Percentiles rank a stretch among this genome's conserved stretches.
Conservation (phyloP, 2,113 vertebrate species). For the Parus major region DNA sequence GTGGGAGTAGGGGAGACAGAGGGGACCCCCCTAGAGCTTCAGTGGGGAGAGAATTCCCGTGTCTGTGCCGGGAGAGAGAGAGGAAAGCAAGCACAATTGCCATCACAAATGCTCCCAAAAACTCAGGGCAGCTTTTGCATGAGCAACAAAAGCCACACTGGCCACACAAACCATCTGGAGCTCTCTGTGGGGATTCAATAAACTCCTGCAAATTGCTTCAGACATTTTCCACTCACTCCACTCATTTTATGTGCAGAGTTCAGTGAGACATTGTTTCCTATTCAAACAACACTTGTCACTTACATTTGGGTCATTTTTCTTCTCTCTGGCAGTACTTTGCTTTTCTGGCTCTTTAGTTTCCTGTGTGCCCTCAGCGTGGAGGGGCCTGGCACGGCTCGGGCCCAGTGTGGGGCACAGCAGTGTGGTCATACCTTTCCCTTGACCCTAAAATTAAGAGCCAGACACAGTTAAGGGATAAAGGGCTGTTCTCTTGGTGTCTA, state of each 20-base stretch:
- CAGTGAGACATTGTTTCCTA: background rate
- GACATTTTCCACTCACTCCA: constrained; percentile 10
- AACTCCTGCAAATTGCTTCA: constrained; percentile 42
- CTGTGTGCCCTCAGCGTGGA: rapidly evolving
- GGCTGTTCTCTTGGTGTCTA: background rate
- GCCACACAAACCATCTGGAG: constrained; percentile 45
- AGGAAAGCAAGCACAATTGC: background rate
- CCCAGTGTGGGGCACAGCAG: background rate
- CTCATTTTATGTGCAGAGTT: constrained; percentile 26
- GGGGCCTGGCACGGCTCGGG: background rate
- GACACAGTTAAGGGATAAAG: background rate
- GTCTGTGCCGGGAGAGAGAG: background rate
- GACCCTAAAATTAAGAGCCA: background rate
- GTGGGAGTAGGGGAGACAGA: rapidly evolving
- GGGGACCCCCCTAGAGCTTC: rapidly evolving
- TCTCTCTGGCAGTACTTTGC: background rate
- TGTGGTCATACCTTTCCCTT: background rate
- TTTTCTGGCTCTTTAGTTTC: background rate
- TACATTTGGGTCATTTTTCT: background rate
- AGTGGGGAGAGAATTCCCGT: rapidly evolving
- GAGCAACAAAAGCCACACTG: background rate
- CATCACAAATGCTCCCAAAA: background rate
- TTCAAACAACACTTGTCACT: constrained; percentile 16
- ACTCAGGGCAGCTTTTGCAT: background rate
- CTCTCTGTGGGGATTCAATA: constrained; percentile 50